Evolutionary conservation across 2,113 vertebrate species (phyloP).

Genomic region (Dromiciops gliroides): DNA sequence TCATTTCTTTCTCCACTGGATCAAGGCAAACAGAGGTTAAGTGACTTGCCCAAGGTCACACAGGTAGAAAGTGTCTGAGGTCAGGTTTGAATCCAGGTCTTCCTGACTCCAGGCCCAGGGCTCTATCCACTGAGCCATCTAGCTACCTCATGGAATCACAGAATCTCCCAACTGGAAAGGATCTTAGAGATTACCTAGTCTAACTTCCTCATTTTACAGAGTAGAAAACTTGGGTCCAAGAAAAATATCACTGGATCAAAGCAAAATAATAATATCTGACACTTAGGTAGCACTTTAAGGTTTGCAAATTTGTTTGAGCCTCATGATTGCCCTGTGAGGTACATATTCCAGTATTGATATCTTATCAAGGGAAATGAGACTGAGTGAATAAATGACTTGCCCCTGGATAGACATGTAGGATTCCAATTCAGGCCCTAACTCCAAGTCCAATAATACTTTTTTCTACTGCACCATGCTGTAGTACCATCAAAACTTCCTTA

Average conservation of each 20-base stretch:
- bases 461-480: background rate
- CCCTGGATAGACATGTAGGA: background rate
- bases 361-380: background rate
- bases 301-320: background rate
- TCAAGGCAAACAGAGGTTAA: background rate
- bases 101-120: background rate
- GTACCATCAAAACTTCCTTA: background rate
- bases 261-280: background rate
- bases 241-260: background rate
- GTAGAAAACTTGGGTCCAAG: background rate
- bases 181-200: background rate
- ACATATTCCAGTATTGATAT: background rate
- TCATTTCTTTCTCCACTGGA: background rate
- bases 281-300: background rate
- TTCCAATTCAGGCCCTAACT: background rate
- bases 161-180: background rate
- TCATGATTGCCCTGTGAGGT: background rate
- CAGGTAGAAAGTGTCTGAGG: background rate
- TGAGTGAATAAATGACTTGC: background rate
- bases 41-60: background rate
- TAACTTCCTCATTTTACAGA: background rate
- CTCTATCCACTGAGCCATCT: background rate
- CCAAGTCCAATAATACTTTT: background rate
- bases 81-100: background rate
- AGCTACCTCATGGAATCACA: background rate